These are phyloP conservation scores for Gobiocypris rarus DNA, from an alignment of 2,113 vertebrate species.

Conservation along the genomic window DNA sequence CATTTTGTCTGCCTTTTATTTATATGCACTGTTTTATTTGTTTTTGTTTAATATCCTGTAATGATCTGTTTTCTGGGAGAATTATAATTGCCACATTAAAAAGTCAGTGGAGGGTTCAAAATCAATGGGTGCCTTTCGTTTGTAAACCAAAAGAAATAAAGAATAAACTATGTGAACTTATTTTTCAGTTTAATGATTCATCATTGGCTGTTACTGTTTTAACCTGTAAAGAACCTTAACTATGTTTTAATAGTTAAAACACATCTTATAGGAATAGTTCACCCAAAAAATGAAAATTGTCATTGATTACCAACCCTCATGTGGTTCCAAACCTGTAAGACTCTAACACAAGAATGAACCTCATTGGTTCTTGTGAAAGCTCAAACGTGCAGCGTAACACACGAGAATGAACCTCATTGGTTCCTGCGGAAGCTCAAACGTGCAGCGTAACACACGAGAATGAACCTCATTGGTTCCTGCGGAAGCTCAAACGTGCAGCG, in stretches of 20 bases:
- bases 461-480: too few species aligned
- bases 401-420: too few species aligned
- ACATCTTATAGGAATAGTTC: too few species aligned
- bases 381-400: too few species aligned
- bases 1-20: conserved; percentile 35
- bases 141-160: conserved; percentile 85
- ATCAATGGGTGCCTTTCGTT: conserved; percentile 90
- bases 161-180: conserved; percentile 65
- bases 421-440: too few species aligned
- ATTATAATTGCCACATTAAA: conserved; percentile 50
- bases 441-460: too few species aligned
- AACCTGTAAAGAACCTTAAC: neutral
- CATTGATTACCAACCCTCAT: too few species aligned
- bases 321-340: too few species aligned
- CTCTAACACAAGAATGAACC: too few species aligned
- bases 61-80: neutral
- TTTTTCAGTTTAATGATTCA: neutral
- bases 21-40: neutral
- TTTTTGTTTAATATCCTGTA: neutral
- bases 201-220: neutral
- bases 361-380: too few species aligned
- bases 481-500: too few species aligned
- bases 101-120: conserved; percentile 69
- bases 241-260: neutral
- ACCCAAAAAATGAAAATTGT: too few species aligned